Conservation (phyloP, 2,888 invertebrate genomes). For the Eupithecia tripunctaria region DNA sequence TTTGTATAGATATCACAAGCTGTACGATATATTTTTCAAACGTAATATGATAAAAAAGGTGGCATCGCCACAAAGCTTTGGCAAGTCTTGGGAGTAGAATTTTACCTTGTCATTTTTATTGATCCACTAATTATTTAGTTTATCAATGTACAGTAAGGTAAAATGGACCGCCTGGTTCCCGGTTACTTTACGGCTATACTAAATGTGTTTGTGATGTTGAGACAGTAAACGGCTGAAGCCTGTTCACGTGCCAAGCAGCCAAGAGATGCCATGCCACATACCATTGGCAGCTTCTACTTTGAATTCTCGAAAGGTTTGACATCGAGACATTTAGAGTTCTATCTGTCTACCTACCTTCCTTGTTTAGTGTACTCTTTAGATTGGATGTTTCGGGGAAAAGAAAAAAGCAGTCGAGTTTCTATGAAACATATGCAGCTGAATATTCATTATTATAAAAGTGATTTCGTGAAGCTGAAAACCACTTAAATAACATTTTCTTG, state of each 20-base stretch:
- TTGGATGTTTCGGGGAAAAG: background rate
- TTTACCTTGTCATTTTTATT: background rate
- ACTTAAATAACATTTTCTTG: background rate
- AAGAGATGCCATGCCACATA: conserved; percentile 23
- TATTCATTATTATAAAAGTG: too few species aligned
- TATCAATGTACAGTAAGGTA: background rate
- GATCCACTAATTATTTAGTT: background rate
- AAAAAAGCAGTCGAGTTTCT: background rate
- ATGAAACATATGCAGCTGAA: too few species aligned
- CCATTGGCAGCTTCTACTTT: conserved; percentile 17
- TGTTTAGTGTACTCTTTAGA: background rate
- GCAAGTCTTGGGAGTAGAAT: too few species aligned
- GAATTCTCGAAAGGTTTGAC: conserved; percentile 18
- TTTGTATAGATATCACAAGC: too few species aligned
- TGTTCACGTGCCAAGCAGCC: conserved; percentile 26
- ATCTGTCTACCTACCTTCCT: too few species aligned
- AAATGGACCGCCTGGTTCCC: background rate
- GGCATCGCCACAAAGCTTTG: too few species aligned
- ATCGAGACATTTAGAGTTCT: background rate
- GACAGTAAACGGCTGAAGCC: conserved; percentile 23
- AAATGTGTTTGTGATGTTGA: conserved; percentile 25
- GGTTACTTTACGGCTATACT: background rate
- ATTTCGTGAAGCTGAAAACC: background rate
- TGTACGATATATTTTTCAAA: too few species aligned
- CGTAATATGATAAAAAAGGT: too few species aligned